Evolutionary conservation across 2,113 vertebrate genomes (phyloP).

Genomic region (Mionectes macconnelli): DNA sequence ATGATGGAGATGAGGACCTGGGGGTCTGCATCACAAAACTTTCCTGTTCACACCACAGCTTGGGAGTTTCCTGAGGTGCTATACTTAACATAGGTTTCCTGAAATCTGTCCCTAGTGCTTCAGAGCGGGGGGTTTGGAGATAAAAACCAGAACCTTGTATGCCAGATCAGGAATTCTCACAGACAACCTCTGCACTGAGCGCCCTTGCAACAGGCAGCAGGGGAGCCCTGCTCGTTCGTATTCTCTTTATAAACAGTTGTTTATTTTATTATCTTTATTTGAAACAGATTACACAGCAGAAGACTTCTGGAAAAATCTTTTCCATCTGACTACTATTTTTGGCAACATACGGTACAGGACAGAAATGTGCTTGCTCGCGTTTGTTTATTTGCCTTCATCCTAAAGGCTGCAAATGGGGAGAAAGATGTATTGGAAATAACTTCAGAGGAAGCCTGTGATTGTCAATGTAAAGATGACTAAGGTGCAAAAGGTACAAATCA

Average conservation of each 20-base stretch:
- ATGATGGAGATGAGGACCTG: not conserved
- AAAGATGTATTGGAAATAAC: not conserved
- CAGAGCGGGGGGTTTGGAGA: slow-evolving; percentile 37
- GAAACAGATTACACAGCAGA: slow-evolving; percentile 70
- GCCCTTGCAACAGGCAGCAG: not conserved
- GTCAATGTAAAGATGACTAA: not conserved
- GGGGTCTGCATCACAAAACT: not conserved
- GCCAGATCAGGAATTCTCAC: slow-evolving; percentile 53
- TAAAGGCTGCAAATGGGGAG: not conserved
- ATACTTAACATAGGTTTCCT: slow-evolving; percentile 15
- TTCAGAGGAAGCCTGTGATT: not conserved
- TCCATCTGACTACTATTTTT: slow-evolving; percentile 71
- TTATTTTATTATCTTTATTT: slow-evolving; percentile 76
- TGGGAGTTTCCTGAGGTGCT: slow-evolving; percentile 2
- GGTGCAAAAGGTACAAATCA: not conserved
- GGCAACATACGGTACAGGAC: slow-evolving; percentile 35
- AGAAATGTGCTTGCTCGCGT: not conserved
- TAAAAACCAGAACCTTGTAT: slow-evolving; percentile 47
- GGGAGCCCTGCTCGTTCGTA: slow-evolving; percentile 41
- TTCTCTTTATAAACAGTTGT: slow-evolving; percentile 74
- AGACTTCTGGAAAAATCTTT: slow-evolving; percentile 71
- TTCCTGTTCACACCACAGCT: not conserved
- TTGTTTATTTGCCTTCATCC: slow-evolving; percentile 50
- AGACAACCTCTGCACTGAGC: slow-evolving; percentile 41
- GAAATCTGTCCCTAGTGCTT: slow-evolving; percentile 19